These are phyloP conservation scores for Orientallactaga bullata DNA, from an alignment of 2,113 vertebrate species.

Conservation along the genomic window DNA sequence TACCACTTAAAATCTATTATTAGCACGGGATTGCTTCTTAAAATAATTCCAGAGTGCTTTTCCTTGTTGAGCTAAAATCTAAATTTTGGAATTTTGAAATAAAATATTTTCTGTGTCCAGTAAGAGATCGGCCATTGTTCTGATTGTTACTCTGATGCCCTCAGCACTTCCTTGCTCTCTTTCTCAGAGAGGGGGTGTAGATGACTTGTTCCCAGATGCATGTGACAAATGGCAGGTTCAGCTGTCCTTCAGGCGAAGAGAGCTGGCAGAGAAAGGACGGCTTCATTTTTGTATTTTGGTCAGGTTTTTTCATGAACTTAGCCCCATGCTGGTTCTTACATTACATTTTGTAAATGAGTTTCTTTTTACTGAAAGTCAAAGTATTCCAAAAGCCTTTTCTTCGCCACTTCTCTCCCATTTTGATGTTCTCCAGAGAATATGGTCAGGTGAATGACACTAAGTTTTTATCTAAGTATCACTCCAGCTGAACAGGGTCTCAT, in stretches of 20 bases:
- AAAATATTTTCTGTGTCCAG: not conserved
- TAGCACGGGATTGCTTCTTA: not conserved
- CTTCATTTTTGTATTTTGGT: slow-evolving; percentile 52
- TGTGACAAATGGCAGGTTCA: not conserved
- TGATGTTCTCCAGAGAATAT: slow-evolving; percentile 66
- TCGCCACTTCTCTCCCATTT: slow-evolving; percentile 48
- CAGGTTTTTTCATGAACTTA: slow-evolving; percentile 48
- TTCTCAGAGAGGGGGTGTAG: not conserved
- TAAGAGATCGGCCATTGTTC: not conserved
- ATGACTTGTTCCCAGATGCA: not conserved
- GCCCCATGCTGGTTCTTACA: slow-evolving; percentile 24
- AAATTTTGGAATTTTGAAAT: not conserved
- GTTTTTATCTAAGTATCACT: slow-evolving; percentile 58
- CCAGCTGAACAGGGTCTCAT: slow-evolving; percentile 36
- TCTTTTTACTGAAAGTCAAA: slow-evolving; percentile 80
- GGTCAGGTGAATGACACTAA: not conserved
- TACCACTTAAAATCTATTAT: not conserved
- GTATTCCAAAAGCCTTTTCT: not conserved
- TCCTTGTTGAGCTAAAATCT: slow-evolving; percentile 8
- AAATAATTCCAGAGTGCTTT: not conserved
- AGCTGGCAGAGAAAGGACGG: not conserved
- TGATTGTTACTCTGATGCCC: not conserved
- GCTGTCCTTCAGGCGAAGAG: slow-evolving; percentile 35
- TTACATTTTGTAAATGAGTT: slow-evolving; percentile 63
- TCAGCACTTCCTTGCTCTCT: not conserved